Conservation (phyloP, 2,113 vertebrate genomes). For the Aplodontia rufa region DNA sequence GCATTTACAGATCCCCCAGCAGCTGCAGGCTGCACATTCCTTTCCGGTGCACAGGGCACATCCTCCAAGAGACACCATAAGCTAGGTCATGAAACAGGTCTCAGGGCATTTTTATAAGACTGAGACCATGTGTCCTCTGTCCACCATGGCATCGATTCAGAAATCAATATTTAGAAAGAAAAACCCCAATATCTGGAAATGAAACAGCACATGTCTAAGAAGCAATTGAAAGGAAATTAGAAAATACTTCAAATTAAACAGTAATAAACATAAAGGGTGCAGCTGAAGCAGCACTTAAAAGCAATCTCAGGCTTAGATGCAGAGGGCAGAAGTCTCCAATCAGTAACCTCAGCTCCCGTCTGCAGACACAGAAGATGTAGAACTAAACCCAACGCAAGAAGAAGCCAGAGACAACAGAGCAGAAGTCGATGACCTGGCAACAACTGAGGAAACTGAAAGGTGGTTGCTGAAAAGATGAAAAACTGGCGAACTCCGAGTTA, state of each 20-base stretch:
- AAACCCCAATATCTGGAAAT: neutral
- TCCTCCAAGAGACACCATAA: neutral
- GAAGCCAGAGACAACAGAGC: neutral
- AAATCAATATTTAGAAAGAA: neutral
- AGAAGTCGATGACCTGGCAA: neutral
- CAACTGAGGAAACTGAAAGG: neutral
- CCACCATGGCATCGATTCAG: neutral
- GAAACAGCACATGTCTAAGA: neutral
- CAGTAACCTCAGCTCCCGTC: neutral
- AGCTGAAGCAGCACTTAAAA: neutral
- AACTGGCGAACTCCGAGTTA: neutral
- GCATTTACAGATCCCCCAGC: neutral
- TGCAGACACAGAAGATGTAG: neutral
- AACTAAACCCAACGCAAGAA: neutral
- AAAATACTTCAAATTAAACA: slow-evolving; percentile 27
- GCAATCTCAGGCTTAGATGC: neutral
- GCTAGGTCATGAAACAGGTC: neutral
- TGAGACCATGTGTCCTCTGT: neutral
- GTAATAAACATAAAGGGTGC: neutral
- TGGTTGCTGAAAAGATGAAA: neutral
- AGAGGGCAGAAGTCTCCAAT: neutral
- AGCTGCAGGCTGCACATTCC: neutral
- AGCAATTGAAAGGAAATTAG: neutral
- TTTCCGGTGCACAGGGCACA: neutral
- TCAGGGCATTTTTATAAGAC: neutral